Evolutionary conservation across 2,113 vertebrate species (phyloP), one percentile per base, ranked within the genome.

Genomic region (Colinus virginianus): DNA sequence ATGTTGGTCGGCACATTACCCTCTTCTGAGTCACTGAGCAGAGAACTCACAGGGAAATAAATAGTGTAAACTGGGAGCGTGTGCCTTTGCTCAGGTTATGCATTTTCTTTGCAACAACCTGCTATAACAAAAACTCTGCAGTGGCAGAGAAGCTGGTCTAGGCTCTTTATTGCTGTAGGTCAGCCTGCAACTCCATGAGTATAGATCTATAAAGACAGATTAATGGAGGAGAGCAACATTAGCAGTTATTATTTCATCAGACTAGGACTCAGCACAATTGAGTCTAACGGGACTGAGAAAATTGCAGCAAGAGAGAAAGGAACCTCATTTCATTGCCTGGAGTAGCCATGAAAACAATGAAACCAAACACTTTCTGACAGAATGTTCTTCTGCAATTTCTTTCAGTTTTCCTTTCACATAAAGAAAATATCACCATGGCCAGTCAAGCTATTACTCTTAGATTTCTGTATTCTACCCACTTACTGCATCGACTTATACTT

Each of bases 401-500:
- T 45, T 83, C 36, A 92, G 49, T 7, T 64, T 84, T 79, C 12
- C 23, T 46, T 91, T 89, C 80, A 56, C 32, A 76, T 51, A 90
- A 20, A 48, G 17, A 16, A 61, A 86, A n/a, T 23, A 49, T 49
- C 40, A 51, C 55, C 61, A 13, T n/a, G 26, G 22, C 20, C 2
- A 5, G 62, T 38, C 38, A 80, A 6, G 9, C 46, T 84, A 90
- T 77, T 63, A 70, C 72, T 80, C 36, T 79, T 58, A 55, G 58
- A 92, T 95, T 94, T 92, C 84, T 90, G 64, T 93, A 70, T 83
- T 78, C 70, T 83, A 76, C 40, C 64, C 23, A 38, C 64, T 79
- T 88, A 67, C 45, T 72, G 88, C 72, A 93, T 78, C 48, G 45
- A 87, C 51, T 95, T 90, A 72, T 55, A 64, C 81, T 94, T 95